Base-by-base conservation (phyloP, 2,888 invertebrate species). In the Acanthosepion lycidas region DNA sequence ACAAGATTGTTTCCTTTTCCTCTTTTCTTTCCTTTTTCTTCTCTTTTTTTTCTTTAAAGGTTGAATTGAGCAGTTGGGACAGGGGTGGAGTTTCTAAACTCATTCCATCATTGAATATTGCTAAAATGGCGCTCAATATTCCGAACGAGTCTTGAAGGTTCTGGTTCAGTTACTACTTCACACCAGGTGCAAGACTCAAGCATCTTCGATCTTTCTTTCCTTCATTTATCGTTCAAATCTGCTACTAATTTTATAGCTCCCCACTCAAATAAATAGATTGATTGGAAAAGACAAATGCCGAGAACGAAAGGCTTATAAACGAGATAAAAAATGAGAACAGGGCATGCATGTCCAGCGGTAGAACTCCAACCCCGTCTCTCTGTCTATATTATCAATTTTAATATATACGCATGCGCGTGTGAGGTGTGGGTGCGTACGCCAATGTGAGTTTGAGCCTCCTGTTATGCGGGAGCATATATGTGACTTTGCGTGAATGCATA, bases 91-190 rank as follows among this genome's bases (percentile, higher is more conserved):
- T 78, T 33, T 5, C 78, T 78, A 78, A 78, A 78, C n/a, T 78
- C 78, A 78, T 78, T 33, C 78, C 78, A n/a, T 78, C 78, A n/a
- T 78, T 78, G 78, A n/a, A 78, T 78, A 78, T 78, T 78, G 78
- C 78, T n/a, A 78, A 33, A 78, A 78, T 78, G n/a, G 78, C 78
- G 78, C 33, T 78, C 78, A 78, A 78, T 78, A 78, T 78, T 33
- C 78, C 78, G 78, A 78, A 78, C n/a, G 78, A 33, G 78, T 78
- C 78, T n/a, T 78, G 78, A 15, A 78, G 78, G 78, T 78, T 78
- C 78, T 78, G 78, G 78, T 78, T 78, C n/a, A 78, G 9, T 78
- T n/a, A 18, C 78, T n/a, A 78, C n/a, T 5, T n/a, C 15, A n/a
- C n/a, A 78, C 78, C 78, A 78, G 78, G 78, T 78, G 78, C 78